Base-by-base conservation (phyloP, 2,888 invertebrate species). In the Crepidodera aurea region DNA sequence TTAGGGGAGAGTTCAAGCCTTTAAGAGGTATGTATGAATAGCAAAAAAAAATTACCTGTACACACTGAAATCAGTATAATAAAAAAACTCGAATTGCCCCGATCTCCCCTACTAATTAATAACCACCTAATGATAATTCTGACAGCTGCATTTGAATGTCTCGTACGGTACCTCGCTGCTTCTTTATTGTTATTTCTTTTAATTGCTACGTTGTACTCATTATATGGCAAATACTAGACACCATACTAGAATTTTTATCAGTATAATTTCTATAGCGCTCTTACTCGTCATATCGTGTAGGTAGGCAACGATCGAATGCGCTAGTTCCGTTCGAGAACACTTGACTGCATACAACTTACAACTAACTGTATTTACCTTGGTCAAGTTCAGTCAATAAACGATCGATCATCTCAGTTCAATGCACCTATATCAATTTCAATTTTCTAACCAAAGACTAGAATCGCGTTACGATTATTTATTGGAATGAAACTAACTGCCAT, bases 311-410 rank as follows among this genome's bases (percentile, higher is more conserved):
- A 13, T 34, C 10, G 16, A 57, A 57, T 57, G 48, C 39, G 57
- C 50, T 50, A 57, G 57, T 57, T 57, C 48, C 57, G 39, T 57
- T 48, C 22, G 48, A 56, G 56, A 57, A 25, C 57, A 57, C 57
- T 57, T 40, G 57, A 50, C 39, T 57, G 48, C 39, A 50, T 57
- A 57, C 48, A 32, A 48, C 48, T 15, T 39, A 57, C 48, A 57
- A 57, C 37, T 57, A 57, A 57, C 57, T 57, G 57, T 57, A 57
- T 48, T 48, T 57, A 22, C 50, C 48, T 48, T 57, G 57, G 57
- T 48, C 57, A 57, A 39, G 57, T 57, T 56, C 56, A 57, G 57
- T 57, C 48, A 57, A 57, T 50, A 50, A 39, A 57, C 25, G 57
- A 57, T 57, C 57, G 57, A 57, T 57, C 57, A 39, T 50, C 12